These are phyloP conservation scores for Melipona bicolor DNA, from an alignment of 2,888 invertebrate species.

Conservation along the genomic window DNA sequence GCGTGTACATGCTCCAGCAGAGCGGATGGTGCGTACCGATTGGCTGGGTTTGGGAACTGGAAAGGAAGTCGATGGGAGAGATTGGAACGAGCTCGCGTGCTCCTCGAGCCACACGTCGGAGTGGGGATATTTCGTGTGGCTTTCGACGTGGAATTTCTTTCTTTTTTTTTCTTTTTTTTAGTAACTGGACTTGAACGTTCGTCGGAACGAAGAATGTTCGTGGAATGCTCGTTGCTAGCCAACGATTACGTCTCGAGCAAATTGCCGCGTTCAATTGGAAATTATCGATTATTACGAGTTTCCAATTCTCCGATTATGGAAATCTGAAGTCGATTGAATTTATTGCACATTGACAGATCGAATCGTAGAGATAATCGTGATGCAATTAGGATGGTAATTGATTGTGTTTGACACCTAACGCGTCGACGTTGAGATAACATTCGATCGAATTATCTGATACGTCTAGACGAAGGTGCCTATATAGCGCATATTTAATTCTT, in stretches of 20 bases:
- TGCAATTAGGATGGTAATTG: not conserved
- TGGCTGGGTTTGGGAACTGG: slow-evolving; percentile 20
- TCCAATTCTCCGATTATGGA: not conserved
- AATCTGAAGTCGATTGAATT: not conserved
- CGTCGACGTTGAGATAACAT: not conserved
- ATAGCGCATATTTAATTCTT: too few species aligned
- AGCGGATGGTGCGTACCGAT: not conserved
- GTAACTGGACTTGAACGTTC: not conserved
- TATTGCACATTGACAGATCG: not conserved
- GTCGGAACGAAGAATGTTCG: not conserved
- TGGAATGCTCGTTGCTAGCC: not conserved
- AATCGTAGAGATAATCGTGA: not conserved
- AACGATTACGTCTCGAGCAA: not conserved
- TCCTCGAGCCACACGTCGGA: not conserved
- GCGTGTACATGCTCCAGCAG: not conserved
- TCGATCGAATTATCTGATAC: not conserved
- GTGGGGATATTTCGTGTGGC: slow-evolving; percentile 1
- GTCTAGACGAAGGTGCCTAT: not conserved
- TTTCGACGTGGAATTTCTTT: not conserved
- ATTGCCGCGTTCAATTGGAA: not conserved
- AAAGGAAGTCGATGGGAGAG: slow-evolving; percentile 40
- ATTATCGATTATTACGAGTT: not conserved
- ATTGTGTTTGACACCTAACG: not conserved
- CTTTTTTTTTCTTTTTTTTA: not conserved
- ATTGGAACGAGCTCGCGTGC: slow-evolving; percentile 47